phyloP scores from a whole-genome alignment of 2,888 invertebrate genomes.

The Leptarthrus brevirostris region DNA sequence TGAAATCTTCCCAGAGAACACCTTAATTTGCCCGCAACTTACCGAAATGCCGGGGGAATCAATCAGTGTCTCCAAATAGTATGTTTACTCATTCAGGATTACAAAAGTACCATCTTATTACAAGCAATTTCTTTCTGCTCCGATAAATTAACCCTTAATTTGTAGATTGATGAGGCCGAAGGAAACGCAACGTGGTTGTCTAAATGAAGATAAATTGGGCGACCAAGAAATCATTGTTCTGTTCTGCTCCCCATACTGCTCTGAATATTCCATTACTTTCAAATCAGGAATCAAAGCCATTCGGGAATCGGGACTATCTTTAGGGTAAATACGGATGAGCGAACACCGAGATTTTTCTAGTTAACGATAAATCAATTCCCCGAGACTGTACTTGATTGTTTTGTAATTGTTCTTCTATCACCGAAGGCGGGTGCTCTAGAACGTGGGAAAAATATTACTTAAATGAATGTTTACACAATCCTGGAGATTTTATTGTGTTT shows the following conservation, averaged over 20 bases:
- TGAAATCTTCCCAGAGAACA: not conserved
- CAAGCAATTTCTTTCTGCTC: constrained; percentile 50
- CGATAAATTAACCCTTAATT: constrained; percentile 51
- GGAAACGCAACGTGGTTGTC: constrained; percentile 43
- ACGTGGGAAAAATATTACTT: constrained; percentile 6
- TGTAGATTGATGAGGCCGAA: constrained; percentile 50
- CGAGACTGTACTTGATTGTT: constrained; percentile 39
- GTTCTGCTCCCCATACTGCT: constrained; percentile 10
- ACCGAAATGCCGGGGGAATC: constrained; percentile 10
- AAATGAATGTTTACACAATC: not conserved
- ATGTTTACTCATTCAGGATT: constrained; percentile 48
- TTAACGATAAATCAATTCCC: constrained; percentile 44
- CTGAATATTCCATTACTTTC: constrained; percentile 45
- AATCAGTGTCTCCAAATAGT: constrained; percentile 43
- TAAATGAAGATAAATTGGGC: constrained; percentile 50
- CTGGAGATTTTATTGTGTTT: not conserved
- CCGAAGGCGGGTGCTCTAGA: not conserved
- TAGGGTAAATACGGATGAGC: constrained; percentile 27
- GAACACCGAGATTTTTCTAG: constrained; percentile 43
- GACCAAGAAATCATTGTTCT: constrained; percentile 32
- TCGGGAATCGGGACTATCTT: constrained; percentile 39
- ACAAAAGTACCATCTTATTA: constrained; percentile 46
- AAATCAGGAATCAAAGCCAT: constrained; percentile 44
- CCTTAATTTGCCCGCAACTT: not conserved
- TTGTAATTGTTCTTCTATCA: constrained; percentile 36